Evolutionary conservation across 2,113 vertebrate genomes (phyloP).

Genomic region (Brachyhypopomus occidentalis): DNA sequence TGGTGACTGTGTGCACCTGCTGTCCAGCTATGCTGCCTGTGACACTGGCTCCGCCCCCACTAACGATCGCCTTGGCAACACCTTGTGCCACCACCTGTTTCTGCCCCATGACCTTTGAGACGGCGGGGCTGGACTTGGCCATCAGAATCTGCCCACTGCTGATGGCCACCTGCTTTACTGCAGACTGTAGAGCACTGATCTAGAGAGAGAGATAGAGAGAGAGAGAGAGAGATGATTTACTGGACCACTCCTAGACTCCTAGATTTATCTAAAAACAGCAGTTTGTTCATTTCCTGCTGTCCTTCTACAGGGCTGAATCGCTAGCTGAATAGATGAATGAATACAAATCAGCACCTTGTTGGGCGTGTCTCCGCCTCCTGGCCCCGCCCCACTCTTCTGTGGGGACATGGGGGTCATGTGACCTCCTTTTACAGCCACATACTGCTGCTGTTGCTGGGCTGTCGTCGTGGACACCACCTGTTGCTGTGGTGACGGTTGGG

Average conservation of each 20-base stretch:
- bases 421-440: conserved; percentile 92
- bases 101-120: conserved; percentile 86
- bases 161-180: conserved; percentile 94
- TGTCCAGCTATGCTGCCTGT: conserved; percentile 83
- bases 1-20: conserved; percentile 81
- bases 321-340: neutral
- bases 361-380: conserved; percentile 75
- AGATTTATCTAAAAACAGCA: no score
- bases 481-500: conserved; percentile 66
- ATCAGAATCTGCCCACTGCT: conserved; percentile 97
- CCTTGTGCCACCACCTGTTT: conserved; percentile 97
- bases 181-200: conserved; percentile 77
- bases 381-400: conserved; percentile 79
- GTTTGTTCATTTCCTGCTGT: no score
- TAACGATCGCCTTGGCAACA: conserved; percentile 95
- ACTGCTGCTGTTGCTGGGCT: conserved; percentile 87
- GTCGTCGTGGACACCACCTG: conserved; percentile 73
- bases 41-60: conserved; percentile 82
- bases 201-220: no score
- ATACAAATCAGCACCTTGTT: conserved; percentile 77
- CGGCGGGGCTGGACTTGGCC: conserved; percentile 86
- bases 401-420: conserved; percentile 94
- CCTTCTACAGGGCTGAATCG: neutral
- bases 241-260: no score
- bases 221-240: neutral